Conservation (phyloP, 2,797 vertebrate genomes). For the Dendrocincla fuliginosa region DNA sequence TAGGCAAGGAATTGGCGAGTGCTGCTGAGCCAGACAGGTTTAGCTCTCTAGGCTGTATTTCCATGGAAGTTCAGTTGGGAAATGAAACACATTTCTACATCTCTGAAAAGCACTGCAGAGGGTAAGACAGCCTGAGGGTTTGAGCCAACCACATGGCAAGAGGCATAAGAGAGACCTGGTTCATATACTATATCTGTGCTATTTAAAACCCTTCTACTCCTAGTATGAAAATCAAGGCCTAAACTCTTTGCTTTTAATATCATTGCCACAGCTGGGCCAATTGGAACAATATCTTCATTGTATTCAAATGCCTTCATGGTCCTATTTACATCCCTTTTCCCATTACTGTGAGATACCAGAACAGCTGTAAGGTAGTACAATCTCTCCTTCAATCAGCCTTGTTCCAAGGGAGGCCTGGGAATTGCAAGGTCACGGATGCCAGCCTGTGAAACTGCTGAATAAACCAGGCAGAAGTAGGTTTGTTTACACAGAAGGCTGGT, state of each 20-base stretch:
- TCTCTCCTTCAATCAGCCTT: background rate
- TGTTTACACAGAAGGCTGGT: slow-evolving; percentile 12
- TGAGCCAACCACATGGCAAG: background rate
- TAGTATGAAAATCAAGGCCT: background rate
- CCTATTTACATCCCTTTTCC: background rate
- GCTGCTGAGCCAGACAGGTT: background rate
- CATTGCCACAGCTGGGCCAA: background rate
- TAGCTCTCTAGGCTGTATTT: background rate
- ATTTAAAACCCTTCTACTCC: background rate
- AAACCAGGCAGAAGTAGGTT: background rate
- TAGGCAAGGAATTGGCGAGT: background rate
- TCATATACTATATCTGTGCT: background rate
- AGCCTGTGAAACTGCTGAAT: background rate
- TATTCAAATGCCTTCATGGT: background rate
- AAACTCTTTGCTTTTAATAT: background rate
- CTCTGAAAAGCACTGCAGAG: background rate
- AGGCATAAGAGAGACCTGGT: background rate
- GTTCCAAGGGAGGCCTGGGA: background rate
- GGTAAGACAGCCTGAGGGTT: background rate
- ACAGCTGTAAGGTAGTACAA: background rate
- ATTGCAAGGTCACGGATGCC: background rate
- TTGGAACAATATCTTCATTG: slow-evolving; percentile 1
- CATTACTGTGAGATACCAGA: background rate
- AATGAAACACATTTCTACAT: background rate
- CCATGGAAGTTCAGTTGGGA: background rate